A percentile compares a stretch with the other conserved stretches of the same genome.
Conservation (phyloP, 2,888 invertebrate genomes). For the Platycnemis pennipes region DNA sequence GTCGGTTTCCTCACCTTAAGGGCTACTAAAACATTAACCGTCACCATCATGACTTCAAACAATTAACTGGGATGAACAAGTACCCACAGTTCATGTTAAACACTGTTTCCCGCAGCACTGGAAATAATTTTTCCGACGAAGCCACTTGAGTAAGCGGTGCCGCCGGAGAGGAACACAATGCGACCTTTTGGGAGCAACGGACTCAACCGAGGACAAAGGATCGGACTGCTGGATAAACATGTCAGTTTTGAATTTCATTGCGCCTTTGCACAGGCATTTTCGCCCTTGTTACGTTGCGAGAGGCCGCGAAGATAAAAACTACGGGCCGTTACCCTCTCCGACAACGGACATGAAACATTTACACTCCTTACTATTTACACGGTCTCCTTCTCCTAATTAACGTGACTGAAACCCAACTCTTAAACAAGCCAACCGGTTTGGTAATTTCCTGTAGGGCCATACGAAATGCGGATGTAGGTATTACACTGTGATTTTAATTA, state of each 20-base stretch:
- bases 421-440: no score
- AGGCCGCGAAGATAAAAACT: neutral
- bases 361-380: neutral
- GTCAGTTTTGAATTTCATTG: neutral
- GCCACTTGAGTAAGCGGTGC: neutral
- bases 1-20: no score
- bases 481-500: no score
- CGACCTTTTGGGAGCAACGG: neutral
- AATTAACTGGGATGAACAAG: no score
- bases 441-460: no score
- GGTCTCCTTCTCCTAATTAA: neutral
- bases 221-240: neutral
- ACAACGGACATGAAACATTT: neutral
- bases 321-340: neutral
- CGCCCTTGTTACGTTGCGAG: neutral
- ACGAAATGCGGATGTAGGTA: no score
- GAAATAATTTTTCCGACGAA: neutral
- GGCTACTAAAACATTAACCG: no score
- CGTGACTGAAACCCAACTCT: no score
- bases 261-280: neutral
- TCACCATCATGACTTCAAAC: no score
- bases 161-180: neutral
- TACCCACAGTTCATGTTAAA: no score
- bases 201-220: neutral
- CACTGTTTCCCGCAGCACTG: neutral